Evolutionary conservation across 2,888 invertebrate genomes (phyloP).

Genomic region (Melanchra persicariae): DNA sequence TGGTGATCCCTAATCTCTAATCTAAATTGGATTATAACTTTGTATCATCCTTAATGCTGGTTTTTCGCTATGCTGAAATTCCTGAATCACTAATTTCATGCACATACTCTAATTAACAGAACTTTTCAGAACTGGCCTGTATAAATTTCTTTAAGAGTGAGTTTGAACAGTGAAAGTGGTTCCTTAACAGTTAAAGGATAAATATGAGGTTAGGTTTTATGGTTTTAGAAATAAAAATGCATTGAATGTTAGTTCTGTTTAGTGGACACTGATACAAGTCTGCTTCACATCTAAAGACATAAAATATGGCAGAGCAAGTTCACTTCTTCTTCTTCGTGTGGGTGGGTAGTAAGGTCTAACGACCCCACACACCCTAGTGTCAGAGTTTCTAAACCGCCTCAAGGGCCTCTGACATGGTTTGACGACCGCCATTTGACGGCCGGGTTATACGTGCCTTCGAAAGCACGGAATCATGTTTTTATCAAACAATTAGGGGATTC

Average conservation of each 20-base stretch:
- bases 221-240: neutral
- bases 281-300: neutral
- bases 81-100: neutral
- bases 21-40: slow-evolving; percentile 40
- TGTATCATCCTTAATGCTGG: slow-evolving; percentile 19
- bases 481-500: no score
- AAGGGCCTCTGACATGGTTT: no score
- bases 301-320: neutral
- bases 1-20: slow-evolving; percentile 36
- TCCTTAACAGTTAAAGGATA: neutral
- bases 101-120: slow-evolving; percentile 5
- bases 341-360: no score
- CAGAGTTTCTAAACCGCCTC: no score
- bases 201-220: no score
- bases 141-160: neutral
- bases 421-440: no score
- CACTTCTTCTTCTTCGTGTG: no score
- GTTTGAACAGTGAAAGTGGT: neutral
- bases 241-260: neutral
- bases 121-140: neutral
- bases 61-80: slow-evolving; percentile 1
- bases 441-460: no score
- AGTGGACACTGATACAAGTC: neutral
- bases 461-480: no score
- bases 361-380: no score